These are phyloP conservation scores for Zootoca vivipara DNA, from an alignment of 2,113 vertebrate species.

Conservation along the genomic window DNA sequence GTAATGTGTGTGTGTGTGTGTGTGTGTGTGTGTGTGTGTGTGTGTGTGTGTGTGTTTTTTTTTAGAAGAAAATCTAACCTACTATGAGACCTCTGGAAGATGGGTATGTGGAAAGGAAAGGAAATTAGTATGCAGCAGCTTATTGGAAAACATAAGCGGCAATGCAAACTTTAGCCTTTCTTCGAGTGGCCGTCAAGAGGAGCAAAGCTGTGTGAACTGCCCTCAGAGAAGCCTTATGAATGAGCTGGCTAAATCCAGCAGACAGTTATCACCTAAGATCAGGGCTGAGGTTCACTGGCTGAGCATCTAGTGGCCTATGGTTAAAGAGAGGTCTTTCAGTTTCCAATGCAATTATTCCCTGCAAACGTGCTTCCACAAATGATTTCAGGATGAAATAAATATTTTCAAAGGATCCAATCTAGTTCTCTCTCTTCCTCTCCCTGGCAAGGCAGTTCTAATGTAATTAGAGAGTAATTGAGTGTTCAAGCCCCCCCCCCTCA, in stretches of 20 bases:
- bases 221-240: constrained; percentile 36
- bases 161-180: neutral
- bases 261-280: constrained; percentile 44
- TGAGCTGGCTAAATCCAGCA: constrained; percentile 48
- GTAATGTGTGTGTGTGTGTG: too few relatives aligned
- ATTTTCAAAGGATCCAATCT: constrained; percentile 34
- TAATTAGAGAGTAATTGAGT: constrained; percentile 40
- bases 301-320: constrained; percentile 33
- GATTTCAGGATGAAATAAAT: constrained; percentile 49
- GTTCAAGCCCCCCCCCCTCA: neutral
- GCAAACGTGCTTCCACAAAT: constrained; percentile 17
- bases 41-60: too few relatives aligned
- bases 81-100: neutral
- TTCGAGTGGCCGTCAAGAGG: constrained; percentile 25
- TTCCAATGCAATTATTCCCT: constrained; percentile 50
- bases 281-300: constrained; percentile 45
- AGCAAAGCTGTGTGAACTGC: constrained; percentile 23
- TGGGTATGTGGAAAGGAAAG: neutral
- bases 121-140: neutral
- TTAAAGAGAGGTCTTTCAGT: constrained; percentile 46
- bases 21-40: too few relatives aligned
- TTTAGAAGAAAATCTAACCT: neutral
- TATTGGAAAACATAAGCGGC: neutral
- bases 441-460: constrained; percentile 28
- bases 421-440: constrained; percentile 17